phyloP scores from a whole-genome alignment of 2,888 invertebrate genomes.

The Antitype chi region DNA sequence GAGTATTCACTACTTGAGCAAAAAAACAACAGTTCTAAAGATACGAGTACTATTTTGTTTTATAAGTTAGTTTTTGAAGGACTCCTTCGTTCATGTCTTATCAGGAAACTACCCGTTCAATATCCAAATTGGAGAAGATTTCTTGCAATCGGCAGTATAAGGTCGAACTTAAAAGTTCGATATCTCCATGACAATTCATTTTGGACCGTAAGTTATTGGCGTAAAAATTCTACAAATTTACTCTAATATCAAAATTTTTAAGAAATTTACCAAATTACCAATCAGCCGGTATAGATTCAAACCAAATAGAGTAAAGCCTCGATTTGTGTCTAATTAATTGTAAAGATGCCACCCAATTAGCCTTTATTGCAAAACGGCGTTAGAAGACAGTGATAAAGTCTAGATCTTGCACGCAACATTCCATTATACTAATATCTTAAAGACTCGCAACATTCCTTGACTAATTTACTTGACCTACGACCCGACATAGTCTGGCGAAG shows the following conservation, averaged over 20 bases:
- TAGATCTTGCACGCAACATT: slow-evolving; percentile 12
- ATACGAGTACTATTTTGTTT: no score
- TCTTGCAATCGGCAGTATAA: not conserved
- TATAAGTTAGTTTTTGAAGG: not conserved
- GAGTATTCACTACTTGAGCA: not conserved
- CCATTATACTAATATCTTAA: slow-evolving; percentile 15
- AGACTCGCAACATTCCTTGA: slow-evolving; percentile 49
- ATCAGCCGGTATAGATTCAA: not conserved
- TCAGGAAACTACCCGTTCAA: not conserved
- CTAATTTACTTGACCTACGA: slow-evolving; percentile 61
- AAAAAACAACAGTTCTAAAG: not conserved
- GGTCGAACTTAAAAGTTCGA: not conserved
- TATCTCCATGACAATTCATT: not conserved
- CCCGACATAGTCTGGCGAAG: slow-evolving; percentile 48
- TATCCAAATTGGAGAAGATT: not conserved
- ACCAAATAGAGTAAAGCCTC: not conserved
- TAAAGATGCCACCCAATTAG: not conserved
- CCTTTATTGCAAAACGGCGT: not conserved
- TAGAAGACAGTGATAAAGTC: slow-evolving; percentile 5
- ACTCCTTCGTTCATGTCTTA: not conserved
- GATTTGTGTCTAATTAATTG: not conserved
- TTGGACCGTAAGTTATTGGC: not conserved
- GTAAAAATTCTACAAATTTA: no score
- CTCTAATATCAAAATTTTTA: no score
- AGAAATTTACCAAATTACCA: not conserved